phyloP scores from a whole-genome alignment of 1,140 invertebrate species.

The Aphelenchoides fujianensis region DNA sequence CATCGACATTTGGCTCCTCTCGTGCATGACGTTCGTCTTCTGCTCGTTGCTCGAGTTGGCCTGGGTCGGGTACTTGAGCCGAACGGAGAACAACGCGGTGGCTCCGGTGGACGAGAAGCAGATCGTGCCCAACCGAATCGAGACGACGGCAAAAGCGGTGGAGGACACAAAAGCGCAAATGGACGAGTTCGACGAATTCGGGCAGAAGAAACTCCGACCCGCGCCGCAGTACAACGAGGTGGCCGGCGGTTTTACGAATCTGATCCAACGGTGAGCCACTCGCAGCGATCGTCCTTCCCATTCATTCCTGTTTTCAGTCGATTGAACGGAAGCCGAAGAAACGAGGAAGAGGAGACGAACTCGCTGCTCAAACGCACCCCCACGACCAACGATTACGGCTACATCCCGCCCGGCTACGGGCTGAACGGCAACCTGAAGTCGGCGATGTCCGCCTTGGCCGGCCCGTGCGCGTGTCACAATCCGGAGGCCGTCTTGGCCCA shows the following conservation, averaged over 20 bases:
- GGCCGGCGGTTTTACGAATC: slow-evolving; percentile 14
- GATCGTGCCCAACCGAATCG: neutral
- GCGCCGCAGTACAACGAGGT: slow-evolving; percentile 15
- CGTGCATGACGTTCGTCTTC: slow-evolving; percentile 63
- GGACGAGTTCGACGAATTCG: slow-evolving; percentile 12
- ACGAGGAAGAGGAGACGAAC: slow-evolving; percentile 4
- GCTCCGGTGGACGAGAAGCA: neutral
- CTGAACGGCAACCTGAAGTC: slow-evolving; percentile 46
- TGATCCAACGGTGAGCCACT: neutral
- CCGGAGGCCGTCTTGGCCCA: neutral
- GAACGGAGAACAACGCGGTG: slow-evolving; percentile 47
- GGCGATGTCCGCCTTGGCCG: slow-evolving; percentile 33
- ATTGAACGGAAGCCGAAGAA: slow-evolving; percentile 7
- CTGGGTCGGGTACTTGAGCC: slow-evolving; percentile 56
- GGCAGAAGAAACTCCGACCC: neutral
- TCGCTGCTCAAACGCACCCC: slow-evolving; percentile 17
- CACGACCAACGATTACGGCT: slow-evolving; percentile 58
- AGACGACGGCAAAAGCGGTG: neutral
- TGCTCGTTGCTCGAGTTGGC: slow-evolving; percentile 59
- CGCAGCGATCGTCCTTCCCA: neutral
- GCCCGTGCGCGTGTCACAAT: slow-evolving; percentile 44
- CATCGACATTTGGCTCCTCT: slow-evolving; percentile 61
- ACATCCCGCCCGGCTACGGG: slow-evolving; percentile 60
- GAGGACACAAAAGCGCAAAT: neutral
- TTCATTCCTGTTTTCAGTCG: no score